Evolutionary conservation across 2,797 vertebrate species (phyloP).

Genomic region (Neostethus bicornis): DNA sequence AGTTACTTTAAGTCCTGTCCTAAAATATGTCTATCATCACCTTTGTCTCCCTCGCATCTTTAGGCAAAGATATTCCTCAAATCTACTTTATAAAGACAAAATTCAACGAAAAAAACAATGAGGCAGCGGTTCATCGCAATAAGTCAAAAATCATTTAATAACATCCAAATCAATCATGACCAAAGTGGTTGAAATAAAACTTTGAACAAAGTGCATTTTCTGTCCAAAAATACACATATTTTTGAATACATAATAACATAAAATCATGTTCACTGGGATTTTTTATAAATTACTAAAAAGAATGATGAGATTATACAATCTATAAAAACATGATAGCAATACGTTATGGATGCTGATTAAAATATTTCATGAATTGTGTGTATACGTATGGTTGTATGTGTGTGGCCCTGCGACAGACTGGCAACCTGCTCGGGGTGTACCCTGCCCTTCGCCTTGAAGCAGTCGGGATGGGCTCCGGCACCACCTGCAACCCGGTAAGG

Average conservation of each 20-base stretch:
- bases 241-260: background rate
- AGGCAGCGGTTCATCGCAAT: slow-evolving; percentile 6
- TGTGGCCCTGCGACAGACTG: too few relatives aligned
- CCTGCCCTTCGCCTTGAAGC: too few relatives aligned
- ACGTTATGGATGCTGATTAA: too few relatives aligned
- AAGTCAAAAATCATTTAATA: background rate
- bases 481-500: too few relatives aligned
- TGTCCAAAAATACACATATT: background rate
- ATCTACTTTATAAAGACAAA: slow-evolving; percentile 4
- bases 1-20: slow-evolving; percentile 27
- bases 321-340: too few relatives aligned
- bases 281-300: background rate
- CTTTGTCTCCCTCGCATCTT: slow-evolving; percentile 22
- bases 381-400: too few relatives aligned
- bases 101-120: slow-evolving; percentile 1
- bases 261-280: background rate
- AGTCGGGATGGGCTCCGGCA: too few relatives aligned
- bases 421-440: too few relatives aligned
- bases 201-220: too few relatives aligned
- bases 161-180: background rate
- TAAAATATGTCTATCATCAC: slow-evolving; percentile 46
- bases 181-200: background rate
- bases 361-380: too few relatives aligned
- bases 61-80: slow-evolving; percentile 25
- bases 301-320: too few relatives aligned